phyloP scores from a whole-genome alignment of 2,888 invertebrate genomes.

The Cephus pulcher region DNA sequence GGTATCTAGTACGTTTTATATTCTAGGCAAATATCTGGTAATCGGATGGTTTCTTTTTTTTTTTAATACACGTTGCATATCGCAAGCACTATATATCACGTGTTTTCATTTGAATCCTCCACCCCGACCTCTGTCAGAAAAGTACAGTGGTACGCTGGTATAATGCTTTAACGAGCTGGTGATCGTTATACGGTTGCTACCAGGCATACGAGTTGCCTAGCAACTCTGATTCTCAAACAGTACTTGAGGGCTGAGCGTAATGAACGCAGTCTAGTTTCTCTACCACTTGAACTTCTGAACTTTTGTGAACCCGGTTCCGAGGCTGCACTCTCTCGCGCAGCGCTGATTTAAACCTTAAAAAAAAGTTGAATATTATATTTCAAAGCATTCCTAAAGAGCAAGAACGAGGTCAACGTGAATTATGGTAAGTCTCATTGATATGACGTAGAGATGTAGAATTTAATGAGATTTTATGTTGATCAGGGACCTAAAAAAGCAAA shows the following conservation, averaged over 20 bases:
- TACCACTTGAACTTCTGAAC: background rate
- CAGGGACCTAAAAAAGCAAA: slow-evolving; percentile 35
- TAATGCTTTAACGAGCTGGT: background rate
- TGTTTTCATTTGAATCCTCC: background rate
- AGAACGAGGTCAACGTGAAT: background rate
- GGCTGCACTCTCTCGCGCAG: background rate
- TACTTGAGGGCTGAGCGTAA: background rate
- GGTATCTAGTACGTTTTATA: background rate
- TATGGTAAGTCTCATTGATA: background rate
- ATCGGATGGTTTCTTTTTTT: background rate
- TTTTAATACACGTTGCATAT: background rate
- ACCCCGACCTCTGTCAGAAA: background rate
- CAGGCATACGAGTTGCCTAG: background rate
- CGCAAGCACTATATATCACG: background rate
- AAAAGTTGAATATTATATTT: background rate
- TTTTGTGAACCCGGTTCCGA: background rate
- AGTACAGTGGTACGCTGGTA: background rate
- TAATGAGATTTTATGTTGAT: background rate
- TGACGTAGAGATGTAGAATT: background rate
- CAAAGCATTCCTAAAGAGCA: background rate
- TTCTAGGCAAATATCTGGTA: background rate
- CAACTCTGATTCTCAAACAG: background rate
- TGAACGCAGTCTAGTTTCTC: background rate
- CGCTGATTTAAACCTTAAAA: no score
- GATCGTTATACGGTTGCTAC: background rate